These are phyloP conservation scores for Subanguina moxae DNA, from an alignment of 1,140 invertebrate genomes.

Conservation along the genomic window DNA sequence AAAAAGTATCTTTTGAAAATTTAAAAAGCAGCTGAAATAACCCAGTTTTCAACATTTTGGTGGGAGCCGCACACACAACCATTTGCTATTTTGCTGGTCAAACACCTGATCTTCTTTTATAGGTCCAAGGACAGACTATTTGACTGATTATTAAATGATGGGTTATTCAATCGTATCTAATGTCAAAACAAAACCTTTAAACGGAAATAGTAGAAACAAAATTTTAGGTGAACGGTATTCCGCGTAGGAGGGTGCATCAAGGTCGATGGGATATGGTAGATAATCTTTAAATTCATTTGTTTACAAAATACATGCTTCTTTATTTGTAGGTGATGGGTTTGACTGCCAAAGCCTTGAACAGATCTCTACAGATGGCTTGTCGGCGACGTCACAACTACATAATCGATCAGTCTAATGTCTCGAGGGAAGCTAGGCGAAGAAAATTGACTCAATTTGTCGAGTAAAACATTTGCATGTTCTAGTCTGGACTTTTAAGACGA, in stretches of 20 bases:
- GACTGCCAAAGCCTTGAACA: conserved; percentile 49
- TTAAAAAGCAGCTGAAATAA: too few relatives aligned
- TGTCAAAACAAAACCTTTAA: background rate
- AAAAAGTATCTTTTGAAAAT: too few relatives aligned
- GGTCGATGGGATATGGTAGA: conserved; percentile 57
- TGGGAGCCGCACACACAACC: too few relatives aligned
- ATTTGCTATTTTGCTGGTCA: too few relatives aligned
- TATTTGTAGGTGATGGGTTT: conserved; percentile 47
- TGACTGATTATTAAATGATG: too few relatives aligned
- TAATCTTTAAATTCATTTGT: too few relatives aligned
- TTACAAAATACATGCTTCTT: too few relatives aligned
- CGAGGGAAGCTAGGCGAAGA: conserved; percentile 41
- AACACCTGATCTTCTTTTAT: too few relatives aligned
- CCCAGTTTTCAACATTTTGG: too few relatives aligned
- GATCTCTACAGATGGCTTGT: conserved; percentile 49
- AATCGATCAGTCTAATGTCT: conserved; percentile 54
- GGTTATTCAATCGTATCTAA: too few relatives aligned
- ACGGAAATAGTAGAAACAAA: background rate
- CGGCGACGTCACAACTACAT: conserved; percentile 57
- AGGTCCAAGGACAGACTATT: too few relatives aligned
- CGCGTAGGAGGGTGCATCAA: conserved; percentile 45
- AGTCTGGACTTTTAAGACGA: background rate
- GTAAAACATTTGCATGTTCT: background rate
- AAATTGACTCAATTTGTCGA: conserved; percentile 33
- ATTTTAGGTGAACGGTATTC: conserved; percentile 49